Percentiles rank a stretch among this genome's conserved stretches.
Conservation (phyloP, 2,888 invertebrate species). For the Protonemura montana region DNA sequence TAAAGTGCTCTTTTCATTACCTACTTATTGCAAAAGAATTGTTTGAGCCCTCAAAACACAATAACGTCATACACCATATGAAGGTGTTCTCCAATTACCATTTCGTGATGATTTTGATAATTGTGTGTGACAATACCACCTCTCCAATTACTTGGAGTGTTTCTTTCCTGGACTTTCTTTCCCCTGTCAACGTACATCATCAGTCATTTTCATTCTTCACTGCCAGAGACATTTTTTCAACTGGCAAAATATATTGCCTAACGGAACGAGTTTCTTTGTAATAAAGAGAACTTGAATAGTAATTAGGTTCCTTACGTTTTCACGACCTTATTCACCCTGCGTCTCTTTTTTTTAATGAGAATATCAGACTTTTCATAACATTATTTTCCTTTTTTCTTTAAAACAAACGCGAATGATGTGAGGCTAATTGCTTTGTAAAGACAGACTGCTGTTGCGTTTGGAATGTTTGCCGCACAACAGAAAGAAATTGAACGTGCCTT, state of each 20-base stretch:
- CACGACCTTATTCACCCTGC: background rate
- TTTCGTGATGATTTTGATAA: background rate
- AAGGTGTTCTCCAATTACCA: background rate
- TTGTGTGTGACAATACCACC: background rate
- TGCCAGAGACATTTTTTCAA: background rate
- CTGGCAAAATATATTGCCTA: background rate
- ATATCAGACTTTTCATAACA: conserved; percentile 33
- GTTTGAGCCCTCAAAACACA: background rate
- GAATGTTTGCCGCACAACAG: conserved; percentile 14
- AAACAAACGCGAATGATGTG: conserved; percentile 40
- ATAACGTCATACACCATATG: background rate
- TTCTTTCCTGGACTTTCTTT: background rate
- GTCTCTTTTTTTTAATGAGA: conserved; percentile 24
- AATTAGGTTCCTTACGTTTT: conserved; percentile 29
- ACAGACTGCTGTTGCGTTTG: conserved; percentile 20
- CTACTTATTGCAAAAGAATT: background rate
- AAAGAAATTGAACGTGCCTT: conserved; percentile 19
- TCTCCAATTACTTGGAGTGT: background rate
- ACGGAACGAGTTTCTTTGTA: background rate
- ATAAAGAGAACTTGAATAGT: conserved; percentile 18
- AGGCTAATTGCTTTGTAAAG: conserved; percentile 34
- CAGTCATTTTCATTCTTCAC: conserved; percentile 17
- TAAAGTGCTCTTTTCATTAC: background rate
- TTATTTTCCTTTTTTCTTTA: conserved; percentile 17
- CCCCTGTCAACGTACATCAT: background rate